Evolutionary conservation across 2,888 invertebrate genomes (phyloP).

Genomic region (Phorcus lineatus): DNA sequence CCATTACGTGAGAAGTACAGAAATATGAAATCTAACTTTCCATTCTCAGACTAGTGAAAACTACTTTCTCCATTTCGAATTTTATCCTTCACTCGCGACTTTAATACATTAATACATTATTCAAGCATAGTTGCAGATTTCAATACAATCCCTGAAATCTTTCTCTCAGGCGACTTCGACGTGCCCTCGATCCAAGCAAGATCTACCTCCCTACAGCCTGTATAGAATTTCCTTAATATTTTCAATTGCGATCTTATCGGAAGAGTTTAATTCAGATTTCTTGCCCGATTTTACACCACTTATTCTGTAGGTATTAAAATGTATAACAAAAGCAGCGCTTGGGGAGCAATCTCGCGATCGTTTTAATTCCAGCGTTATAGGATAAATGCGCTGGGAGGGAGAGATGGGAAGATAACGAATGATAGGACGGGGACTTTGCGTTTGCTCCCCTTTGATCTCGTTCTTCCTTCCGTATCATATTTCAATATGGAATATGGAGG

Average conservation of each 20-base stretch:
- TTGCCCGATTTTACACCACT: neutral
- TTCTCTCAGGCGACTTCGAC: neutral
- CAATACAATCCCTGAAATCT: too few species aligned
- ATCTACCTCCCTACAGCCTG: neutral
- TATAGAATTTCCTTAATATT: neutral
- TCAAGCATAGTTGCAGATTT: too few species aligned
- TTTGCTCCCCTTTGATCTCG: neutral
- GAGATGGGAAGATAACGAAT: neutral
- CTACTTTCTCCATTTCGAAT: too few species aligned
- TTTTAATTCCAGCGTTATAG: neutral
- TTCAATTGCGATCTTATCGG: neutral
- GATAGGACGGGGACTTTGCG: neutral
- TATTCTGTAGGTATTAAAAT: neutral
- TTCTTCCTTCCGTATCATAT: neutral
- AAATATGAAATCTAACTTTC: too few species aligned
- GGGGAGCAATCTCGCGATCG: neutral
- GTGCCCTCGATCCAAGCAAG: neutral
- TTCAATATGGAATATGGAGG: slow-evolving; percentile 9
- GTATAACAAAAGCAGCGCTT: neutral
- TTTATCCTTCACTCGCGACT: too few species aligned
- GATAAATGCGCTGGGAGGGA: neutral
- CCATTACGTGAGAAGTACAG: too few species aligned
- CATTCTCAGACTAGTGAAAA: too few species aligned
- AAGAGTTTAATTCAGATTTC: slow-evolving; percentile 1
- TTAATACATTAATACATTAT: too few species aligned